phyloP scores from a whole-genome alignment of 2,888 invertebrate species.

The Electrophaes corylata region DNA sequence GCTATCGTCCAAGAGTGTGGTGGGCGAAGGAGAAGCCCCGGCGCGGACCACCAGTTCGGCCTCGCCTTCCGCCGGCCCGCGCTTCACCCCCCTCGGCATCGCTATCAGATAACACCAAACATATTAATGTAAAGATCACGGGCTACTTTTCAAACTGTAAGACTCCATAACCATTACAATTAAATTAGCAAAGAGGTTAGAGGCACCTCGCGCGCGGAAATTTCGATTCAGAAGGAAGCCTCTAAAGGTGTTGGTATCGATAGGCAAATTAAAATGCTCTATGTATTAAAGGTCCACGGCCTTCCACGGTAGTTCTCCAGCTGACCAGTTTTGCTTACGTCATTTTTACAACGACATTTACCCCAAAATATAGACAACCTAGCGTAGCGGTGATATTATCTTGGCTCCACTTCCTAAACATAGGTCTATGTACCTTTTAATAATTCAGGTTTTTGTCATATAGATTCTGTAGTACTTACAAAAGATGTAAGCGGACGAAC shows the following conservation, averaged over 20 bases:
- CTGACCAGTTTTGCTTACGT: slow-evolving; percentile 73
- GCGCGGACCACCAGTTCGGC: slow-evolving; percentile 79
- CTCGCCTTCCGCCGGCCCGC: slow-evolving; percentile 82
- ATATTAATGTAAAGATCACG: slow-evolving; percentile 41
- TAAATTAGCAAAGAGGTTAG: slow-evolving; percentile 82
- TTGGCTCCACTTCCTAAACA: slow-evolving; percentile 62
- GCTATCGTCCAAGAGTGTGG: slow-evolving; percentile 79
- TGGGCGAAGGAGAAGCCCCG: slow-evolving; percentile 82
- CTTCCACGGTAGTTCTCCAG: slow-evolving; percentile 55
- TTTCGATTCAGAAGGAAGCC: slow-evolving; percentile 75
- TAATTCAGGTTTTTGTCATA: slow-evolving; percentile 53
- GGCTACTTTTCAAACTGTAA: slow-evolving; percentile 43
- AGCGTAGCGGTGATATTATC: slow-evolving; percentile 67
- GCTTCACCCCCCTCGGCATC: slow-evolving; percentile 86
- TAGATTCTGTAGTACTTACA: slow-evolving; percentile 72
- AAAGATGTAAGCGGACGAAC: slow-evolving; percentile 82
- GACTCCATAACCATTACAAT: slow-evolving; percentile 67
- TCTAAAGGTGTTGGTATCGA: slow-evolving; percentile 78
- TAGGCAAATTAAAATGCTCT: slow-evolving; percentile 59
- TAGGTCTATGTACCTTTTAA: slow-evolving; percentile 45
- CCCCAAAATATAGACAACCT: slow-evolving; percentile 72
- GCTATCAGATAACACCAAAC: slow-evolving; percentile 59
- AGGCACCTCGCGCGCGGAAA: slow-evolving; percentile 82
- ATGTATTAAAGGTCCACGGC: slow-evolving; percentile 54
- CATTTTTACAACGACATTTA: slow-evolving; percentile 73